Conservation (phyloP, 2,797 vertebrate genomes). For the Lacerta agilis region DNA sequence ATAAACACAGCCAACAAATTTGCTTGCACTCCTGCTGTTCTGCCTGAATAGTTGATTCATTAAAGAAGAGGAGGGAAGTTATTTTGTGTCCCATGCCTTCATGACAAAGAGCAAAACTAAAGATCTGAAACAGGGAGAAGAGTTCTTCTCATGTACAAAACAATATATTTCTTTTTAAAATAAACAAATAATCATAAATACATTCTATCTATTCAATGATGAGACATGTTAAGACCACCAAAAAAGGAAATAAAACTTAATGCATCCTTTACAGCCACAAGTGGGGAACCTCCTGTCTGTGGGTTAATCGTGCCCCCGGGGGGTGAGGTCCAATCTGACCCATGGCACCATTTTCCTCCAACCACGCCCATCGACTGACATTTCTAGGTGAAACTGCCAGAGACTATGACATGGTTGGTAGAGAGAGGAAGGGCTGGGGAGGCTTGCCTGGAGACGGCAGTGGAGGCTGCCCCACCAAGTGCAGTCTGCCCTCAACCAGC, state of each 20-base stretch:
- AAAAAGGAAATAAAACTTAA: too few relatives aligned
- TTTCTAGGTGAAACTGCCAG: neutral
- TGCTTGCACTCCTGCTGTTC: neutral
- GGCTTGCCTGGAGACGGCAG: neutral
- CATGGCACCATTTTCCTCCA: too few relatives aligned
- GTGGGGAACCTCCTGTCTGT: too few relatives aligned
- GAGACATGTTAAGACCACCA: too few relatives aligned
- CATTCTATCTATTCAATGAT: neutral
- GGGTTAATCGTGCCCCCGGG: too few relatives aligned
- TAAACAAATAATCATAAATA: neutral
- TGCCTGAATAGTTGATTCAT: conserved; percentile 15
- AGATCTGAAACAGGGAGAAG: neutral
- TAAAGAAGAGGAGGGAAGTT: neutral
- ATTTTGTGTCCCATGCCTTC: neutral
- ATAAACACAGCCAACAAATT: neutral
- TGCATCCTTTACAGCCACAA: too few relatives aligned
- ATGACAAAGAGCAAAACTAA: neutral
- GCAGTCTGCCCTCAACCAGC: too few relatives aligned
- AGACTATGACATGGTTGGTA: too few relatives aligned
- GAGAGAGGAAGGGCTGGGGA: neutral
- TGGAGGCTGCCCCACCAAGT: neutral
- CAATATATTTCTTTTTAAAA: neutral
- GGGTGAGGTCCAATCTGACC: too few relatives aligned
- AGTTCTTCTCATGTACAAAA: neutral
- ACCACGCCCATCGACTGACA: too few relatives aligned